A percentile compares a stretch with the other conserved stretches of the same genome.
Evolutionary conservation across 2,113 vertebrate species (phyloP).

Genomic region (Prionailurus viverrinus): DNA sequence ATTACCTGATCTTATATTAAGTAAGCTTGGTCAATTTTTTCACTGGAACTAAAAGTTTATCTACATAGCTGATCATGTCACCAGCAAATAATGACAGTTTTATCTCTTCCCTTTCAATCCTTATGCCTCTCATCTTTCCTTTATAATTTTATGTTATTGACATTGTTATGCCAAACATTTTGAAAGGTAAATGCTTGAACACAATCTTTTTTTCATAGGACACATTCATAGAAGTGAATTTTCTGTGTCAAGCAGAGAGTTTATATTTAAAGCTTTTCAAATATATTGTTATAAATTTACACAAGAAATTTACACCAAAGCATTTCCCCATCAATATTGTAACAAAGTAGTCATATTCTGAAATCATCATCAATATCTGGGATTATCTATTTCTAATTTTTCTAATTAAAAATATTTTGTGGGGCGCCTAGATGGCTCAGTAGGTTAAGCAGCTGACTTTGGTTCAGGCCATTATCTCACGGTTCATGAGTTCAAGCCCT

Average conservation of each 20-base stretch:
- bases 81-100: background rate
- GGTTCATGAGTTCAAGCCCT: too few species aligned
- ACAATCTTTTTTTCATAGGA: background rate
- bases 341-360: background rate
- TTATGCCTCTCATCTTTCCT: background rate
- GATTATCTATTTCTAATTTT: background rate
- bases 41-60: background rate
- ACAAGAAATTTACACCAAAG: background rate
- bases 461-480: too few species aligned
- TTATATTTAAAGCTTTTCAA: background rate
- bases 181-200: background rate
- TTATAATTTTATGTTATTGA: constrained; percentile 16
- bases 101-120: background rate
- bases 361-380: background rate
- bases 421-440: too few species aligned
- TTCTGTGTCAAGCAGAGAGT: background rate
- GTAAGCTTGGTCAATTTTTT: constrained; percentile 7
- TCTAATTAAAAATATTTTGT: background rate
- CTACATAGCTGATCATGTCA: background rate
- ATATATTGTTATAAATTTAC: background rate
- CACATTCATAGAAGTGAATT: background rate
- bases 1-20: background rate
- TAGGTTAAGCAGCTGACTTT: too few species aligned
- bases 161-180: background rate
- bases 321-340: background rate